These are phyloP conservation scores for Pelecanus crispus DNA, from an alignment of 2,113 vertebrate genomes.

Conservation along the genomic window DNA sequence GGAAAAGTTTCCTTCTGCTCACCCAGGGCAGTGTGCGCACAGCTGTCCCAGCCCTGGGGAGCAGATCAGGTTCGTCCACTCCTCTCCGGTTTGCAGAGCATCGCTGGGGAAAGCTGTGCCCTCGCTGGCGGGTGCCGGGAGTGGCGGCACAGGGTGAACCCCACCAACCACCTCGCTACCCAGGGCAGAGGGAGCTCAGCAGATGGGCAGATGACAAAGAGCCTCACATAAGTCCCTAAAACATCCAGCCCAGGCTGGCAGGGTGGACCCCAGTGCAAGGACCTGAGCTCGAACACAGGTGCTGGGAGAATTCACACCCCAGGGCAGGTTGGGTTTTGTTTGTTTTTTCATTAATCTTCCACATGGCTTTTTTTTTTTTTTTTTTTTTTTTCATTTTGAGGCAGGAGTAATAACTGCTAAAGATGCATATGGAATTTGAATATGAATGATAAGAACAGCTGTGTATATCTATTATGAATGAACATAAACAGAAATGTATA, in stretches of 20 bases:
- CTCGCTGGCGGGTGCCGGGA: accelerated
- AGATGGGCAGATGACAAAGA: background rate
- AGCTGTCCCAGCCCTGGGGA: background rate
- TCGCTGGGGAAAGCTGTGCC: accelerated
- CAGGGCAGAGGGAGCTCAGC: background rate
- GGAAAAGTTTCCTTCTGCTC: background rate
- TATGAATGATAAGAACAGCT: conserved; percentile 74
- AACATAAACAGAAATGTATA: conserved; percentile 75
- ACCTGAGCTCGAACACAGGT: background rate
- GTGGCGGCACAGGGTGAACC: background rate
- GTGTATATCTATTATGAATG: conserved; percentile 73
- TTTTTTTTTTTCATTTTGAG: background rate
- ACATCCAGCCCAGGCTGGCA: background rate
- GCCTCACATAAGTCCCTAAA: background rate
- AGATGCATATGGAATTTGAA: conserved; percentile 68
- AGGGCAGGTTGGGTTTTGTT: background rate
- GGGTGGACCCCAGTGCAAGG: background rate
- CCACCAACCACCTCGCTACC: background rate
- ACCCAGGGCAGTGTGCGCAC: background rate
- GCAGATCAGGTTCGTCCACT: accelerated
- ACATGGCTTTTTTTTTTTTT: background rate
- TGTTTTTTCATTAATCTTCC: background rate
- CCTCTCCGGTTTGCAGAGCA: background rate
- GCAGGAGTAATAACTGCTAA: conserved; percentile 48
- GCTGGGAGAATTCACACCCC: background rate